A percentile compares a stretch with the other conserved stretches of the same genome.
Conservation (phyloP, 2,113 vertebrate genomes). For the Cinclus mexicanus region DNA sequence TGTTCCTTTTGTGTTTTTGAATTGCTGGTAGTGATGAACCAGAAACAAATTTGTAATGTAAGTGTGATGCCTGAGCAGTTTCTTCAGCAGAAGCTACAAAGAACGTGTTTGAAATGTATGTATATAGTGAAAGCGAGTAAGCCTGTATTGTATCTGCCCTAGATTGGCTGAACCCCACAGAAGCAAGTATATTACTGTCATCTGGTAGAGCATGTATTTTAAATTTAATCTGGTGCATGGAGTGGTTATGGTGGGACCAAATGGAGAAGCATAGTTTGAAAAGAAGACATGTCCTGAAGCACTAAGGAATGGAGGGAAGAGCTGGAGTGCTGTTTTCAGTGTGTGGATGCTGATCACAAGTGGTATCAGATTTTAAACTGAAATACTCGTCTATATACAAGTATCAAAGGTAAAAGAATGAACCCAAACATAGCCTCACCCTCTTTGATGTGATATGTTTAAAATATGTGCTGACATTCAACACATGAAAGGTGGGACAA, state of each 20-base stretch:
- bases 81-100: not conserved
- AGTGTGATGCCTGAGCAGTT: not conserved
- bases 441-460: not conserved
- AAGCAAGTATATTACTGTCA: not conserved
- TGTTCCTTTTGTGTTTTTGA: not conserved
- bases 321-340: not conserved
- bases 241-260: not conserved
- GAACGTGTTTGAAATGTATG: not conserved
- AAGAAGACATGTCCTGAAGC: not conserved
- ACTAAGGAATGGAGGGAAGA: not conserved
- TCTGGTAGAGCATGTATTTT: not conserved
- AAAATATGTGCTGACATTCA: slow-evolving; percentile 6
- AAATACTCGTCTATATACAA: not conserved
- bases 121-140: not conserved
- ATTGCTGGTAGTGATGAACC: not conserved
- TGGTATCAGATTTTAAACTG: not conserved
- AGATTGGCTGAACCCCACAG: not conserved
- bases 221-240: not conserved
- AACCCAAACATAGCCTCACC: not conserved
- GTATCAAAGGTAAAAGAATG: not conserved
- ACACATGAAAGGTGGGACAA: not conserved
- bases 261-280: not conserved
- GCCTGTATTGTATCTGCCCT: not conserved
- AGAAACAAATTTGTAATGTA: not conserved
- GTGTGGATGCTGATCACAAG: not conserved